Base-by-base conservation (phyloP, 1,140 invertebrate species). In the Drosophila orosa region DNA sequence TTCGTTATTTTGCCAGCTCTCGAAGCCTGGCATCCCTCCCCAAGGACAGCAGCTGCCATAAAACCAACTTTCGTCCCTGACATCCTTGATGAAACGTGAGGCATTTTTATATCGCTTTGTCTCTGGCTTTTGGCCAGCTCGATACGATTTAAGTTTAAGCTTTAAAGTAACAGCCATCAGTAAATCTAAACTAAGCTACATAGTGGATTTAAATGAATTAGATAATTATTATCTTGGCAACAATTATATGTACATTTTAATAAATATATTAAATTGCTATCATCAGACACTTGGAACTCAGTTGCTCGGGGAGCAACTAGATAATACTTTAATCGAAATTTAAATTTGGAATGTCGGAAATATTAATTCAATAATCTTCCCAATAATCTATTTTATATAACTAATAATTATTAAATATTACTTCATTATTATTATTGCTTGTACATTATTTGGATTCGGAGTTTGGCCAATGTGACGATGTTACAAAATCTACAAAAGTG, bases 21-120 rank as follows among this genome's bases (percentile, higher is more conserved):
- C 22, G 40, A 47, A 29, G 39, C 29, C 37, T 52, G 42, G 42
- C 55, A 27, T 50, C 17, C 56, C 63, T 82, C 84, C 84, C 84
- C 84, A 84, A 84, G 80, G 84, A 90, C 80, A 76, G 67, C 80
- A 90, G 77, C 84, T 89, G 84, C 84, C 84, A 89, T 89, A 89
- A 89, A 89, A 89, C 40, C 50, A 71, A 80, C 60, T 84, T 83
- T 78, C 79, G 62, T 80, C 61, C 57, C 66, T 33, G 60, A 39
- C 62, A 69, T 73, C 72, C 67, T 83, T 81, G 77, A 89, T 80
- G 67, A 89, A 74, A 84, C 85, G 80, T 89, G 84, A 67, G 62
- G 55, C 84, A 89, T 74, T 84, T 80, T 89, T 84, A 80, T 80
- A 79, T 71, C 45, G 61, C 42, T 37, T 58, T 47, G 42, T 27